Conservation (phyloP, 2,113 vertebrate genomes). For the Callopanchax toddi region DNA sequence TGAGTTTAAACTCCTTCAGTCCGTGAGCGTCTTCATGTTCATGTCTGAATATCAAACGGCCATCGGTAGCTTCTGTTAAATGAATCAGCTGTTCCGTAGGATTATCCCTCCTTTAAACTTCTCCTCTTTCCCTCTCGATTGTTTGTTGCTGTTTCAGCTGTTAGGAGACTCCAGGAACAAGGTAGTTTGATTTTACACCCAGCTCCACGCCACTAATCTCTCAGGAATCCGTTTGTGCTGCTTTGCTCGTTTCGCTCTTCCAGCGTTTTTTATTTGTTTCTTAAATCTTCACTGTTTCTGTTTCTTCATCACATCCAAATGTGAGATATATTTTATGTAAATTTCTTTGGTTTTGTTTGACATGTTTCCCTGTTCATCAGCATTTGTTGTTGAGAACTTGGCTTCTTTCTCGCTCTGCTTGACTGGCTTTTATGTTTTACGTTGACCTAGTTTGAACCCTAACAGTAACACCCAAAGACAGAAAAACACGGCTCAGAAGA, state of each 20-base stretch:
- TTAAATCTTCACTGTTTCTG: constrained; percentile 23
- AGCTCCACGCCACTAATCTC: constrained; percentile 67
- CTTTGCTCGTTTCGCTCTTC: constrained; percentile 34
- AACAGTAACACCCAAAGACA: neutral
- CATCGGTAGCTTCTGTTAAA: too few species aligned
- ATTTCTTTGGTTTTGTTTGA: neutral
- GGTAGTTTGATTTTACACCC: constrained; percentile 87
- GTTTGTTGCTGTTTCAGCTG: constrained; percentile 90
- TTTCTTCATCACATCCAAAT: constrained; percentile 9
- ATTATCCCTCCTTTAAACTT: constrained; percentile 82
- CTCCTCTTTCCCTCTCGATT: constrained; percentile 87
- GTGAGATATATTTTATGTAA: neutral
- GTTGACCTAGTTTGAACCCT: too few species aligned
- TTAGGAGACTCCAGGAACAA: constrained; percentile 99
- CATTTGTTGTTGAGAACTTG: constrained; percentile 19
- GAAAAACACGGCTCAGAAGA: too few species aligned
- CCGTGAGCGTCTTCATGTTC: too few species aligned
- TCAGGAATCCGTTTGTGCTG: constrained; percentile 29
- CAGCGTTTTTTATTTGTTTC: neutral
- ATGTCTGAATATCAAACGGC: too few species aligned
- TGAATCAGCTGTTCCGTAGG: neutral
- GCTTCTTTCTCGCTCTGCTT: constrained; percentile 18
- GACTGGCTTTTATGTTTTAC: constrained; percentile 45
- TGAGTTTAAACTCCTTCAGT: constrained; percentile 75
- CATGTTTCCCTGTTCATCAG: constrained; percentile 1